phyloP scores from a whole-genome alignment of 2,888 invertebrate genomes.

The Nebria salina region DNA sequence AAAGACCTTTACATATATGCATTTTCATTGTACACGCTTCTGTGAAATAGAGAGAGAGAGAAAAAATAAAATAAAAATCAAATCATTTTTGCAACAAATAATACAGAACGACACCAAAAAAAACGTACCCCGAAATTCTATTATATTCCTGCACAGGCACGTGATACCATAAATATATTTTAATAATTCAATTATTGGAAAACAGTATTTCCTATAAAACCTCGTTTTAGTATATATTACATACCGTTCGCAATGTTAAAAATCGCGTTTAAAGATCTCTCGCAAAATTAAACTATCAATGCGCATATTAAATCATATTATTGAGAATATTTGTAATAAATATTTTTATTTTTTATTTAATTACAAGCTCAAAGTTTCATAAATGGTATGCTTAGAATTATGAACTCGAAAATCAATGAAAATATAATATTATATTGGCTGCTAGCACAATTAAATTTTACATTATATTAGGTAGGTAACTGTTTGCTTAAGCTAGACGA shows the following conservation, averaged over 20 bases:
- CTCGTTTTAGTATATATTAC: not conserved
- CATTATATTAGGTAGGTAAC: not conserved
- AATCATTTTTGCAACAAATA: slow-evolving; percentile 21
- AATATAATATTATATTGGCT: no score
- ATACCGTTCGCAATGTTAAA: not conserved
- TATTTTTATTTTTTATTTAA: no score
- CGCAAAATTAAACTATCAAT: not conserved
- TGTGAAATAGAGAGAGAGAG: not conserved
- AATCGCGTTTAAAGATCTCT: not conserved
- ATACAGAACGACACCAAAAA: not conserved
- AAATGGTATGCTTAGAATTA: no score
- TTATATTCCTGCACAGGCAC: not conserved
- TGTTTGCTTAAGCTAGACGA: not conserved
- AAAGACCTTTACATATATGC: slow-evolving; percentile 21
- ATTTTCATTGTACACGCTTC: slow-evolving; percentile 9
- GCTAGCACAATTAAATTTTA: no score
- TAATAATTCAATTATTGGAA: slow-evolving; percentile 44
- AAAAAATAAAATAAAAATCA: slow-evolving; percentile 30
- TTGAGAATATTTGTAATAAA: no score
- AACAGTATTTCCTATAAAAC: slow-evolving; percentile 30
- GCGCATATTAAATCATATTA: no score
- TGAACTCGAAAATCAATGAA: no score
- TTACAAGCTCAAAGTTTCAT: no score
- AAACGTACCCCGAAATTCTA: not conserved
- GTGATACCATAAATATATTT: slow-evolving; percentile 31